Evolutionary conservation across 1,140 invertebrate genomes (phyloP), one percentile per base, ranked within the genome.

Genomic region (Holotrichia oblita): DNA sequence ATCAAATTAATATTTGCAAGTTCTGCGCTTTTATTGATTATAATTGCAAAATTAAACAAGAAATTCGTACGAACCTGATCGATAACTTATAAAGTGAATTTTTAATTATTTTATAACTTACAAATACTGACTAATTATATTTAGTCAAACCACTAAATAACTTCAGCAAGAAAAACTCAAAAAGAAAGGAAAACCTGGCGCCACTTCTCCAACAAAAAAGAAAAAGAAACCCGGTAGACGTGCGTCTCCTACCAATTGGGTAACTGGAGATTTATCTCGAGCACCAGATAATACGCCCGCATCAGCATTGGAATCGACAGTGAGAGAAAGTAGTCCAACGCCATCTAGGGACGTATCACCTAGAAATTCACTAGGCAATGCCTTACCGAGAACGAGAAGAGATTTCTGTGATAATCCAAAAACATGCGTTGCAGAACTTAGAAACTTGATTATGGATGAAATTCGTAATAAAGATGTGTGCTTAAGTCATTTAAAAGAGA

Each of bases 401-500:
- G 61, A 24, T 12, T 69, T 20, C 22, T 69, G 61, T 20, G 27
- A 10, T 14, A 14, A 34, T 69, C 61, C 22, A 9, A 34, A 69
- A 24, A 22, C 61, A 9, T 69, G 61, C 61, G 61, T 69, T 9
- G 61, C 61, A 34, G 61, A 69, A 7, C 61, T 76, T 14, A 55
- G 40, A 55, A 20, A 17, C n/a, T 27, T 76, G 6, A 76, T 76
- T 10, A 42, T 20, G 14, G 24, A 76, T 10, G 75, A 76, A 27
- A 48, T 76, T 10, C 24, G 41, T 10, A 55, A 76, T 34, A 76
- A 76, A 24, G 27, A 76, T 12, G 75, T 76, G 8, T 76, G 75
- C 27, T 76, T 76, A n/a, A 55, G n/a, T n/a, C 80, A 81, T 79
- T 76, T 85, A 14, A 83, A 81, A 76, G 83, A 85, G 12, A 59